phyloP scores from a whole-genome alignment of 1,140 invertebrate genomes.

The Bactericera cockerelli region DNA sequence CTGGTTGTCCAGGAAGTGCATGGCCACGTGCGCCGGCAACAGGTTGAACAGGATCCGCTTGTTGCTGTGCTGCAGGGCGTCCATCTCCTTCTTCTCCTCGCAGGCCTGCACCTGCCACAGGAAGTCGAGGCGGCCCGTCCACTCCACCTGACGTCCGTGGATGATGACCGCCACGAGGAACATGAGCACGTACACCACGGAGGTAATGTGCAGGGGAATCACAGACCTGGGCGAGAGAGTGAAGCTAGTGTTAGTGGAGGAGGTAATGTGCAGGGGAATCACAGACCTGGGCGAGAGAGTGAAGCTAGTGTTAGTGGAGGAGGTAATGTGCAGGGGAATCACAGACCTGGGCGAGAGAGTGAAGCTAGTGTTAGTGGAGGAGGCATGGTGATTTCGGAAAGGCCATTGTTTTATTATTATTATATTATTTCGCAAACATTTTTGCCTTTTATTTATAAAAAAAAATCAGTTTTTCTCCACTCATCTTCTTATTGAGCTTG shows the following conservation, averaged over 20 bases:
- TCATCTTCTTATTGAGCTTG: too few relatives aligned
- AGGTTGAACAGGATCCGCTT: conserved; percentile 82
- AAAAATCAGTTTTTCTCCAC: too few relatives aligned
- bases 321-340: conserved; percentile 46
- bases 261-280: conserved; percentile 46
- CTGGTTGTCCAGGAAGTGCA: conserved; percentile 80
- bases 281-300: conserved; percentile 31
- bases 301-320: too few relatives aligned
- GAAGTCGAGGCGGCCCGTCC: conserved; percentile 70
- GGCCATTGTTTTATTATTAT: too few relatives aligned
- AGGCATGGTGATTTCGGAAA: conserved; percentile 46
- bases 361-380: too few relatives aligned
- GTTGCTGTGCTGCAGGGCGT: conserved; percentile 74
- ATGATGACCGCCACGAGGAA: conserved; percentile 63
- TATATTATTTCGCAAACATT: too few relatives aligned
- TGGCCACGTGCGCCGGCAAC: conserved; percentile 79
- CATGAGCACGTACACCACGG: conserved; percentile 55
- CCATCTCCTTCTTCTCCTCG: conserved; percentile 82
- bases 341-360: conserved; percentile 31
- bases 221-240: conserved; percentile 31
- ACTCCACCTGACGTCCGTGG: conserved; percentile 71
- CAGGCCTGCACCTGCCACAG: conserved; percentile 72
- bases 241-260: too few relatives aligned
- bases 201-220: conserved; percentile 46
- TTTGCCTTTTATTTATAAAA: too few relatives aligned